Evolutionary conservation across 2,888 invertebrate species (phyloP).

Genomic region (Drosophila parthenogenetica): DNA sequence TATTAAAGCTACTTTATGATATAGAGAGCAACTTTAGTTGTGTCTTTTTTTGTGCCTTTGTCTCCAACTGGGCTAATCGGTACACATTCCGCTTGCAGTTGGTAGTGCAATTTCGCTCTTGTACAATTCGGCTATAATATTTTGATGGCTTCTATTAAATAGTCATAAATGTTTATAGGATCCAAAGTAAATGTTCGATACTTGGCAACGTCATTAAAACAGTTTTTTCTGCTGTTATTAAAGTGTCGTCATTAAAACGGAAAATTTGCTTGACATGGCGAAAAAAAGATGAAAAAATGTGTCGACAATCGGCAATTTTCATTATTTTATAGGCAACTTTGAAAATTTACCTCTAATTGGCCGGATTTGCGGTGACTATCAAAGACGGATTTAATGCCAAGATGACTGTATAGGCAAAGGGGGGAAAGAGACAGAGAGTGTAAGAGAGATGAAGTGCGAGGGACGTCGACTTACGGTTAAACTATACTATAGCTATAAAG

Average conservation of each 20-base stretch:
- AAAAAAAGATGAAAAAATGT: constrained; percentile 18
- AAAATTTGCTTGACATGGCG: constrained; percentile 29
- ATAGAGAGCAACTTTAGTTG: background rate
- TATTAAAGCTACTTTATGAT: background rate
- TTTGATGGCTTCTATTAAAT: constrained; percentile 61
- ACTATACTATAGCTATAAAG: constrained; percentile 19
- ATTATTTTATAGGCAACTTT: constrained; percentile 34
- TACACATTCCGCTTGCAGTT: constrained; percentile 6
- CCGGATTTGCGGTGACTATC: constrained; percentile 17
- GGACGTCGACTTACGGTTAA: constrained; percentile 1
- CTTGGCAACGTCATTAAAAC: constrained; percentile 22
- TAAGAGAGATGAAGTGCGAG: no score
- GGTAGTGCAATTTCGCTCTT: constrained; percentile 16
- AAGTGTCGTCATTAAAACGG: constrained; percentile 32
- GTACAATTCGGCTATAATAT: constrained; percentile 41
- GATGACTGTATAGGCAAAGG: background rate
- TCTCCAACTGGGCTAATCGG: constrained; percentile 9
- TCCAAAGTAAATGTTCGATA: constrained; percentile 16
- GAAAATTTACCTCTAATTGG: constrained; percentile 34
- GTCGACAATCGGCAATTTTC: constrained; percentile 41
- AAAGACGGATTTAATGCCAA: constrained; percentile 9
- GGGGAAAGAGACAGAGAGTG: background rate
- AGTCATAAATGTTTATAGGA: constrained; percentile 46
- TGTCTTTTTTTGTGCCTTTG: background rate
- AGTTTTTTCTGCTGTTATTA: constrained; percentile 20